Percentiles rank a stretch among this genome's conserved stretches.
Conservation (phyloP, 2,113 vertebrate species). For the Cryptotis parvus region DNA sequence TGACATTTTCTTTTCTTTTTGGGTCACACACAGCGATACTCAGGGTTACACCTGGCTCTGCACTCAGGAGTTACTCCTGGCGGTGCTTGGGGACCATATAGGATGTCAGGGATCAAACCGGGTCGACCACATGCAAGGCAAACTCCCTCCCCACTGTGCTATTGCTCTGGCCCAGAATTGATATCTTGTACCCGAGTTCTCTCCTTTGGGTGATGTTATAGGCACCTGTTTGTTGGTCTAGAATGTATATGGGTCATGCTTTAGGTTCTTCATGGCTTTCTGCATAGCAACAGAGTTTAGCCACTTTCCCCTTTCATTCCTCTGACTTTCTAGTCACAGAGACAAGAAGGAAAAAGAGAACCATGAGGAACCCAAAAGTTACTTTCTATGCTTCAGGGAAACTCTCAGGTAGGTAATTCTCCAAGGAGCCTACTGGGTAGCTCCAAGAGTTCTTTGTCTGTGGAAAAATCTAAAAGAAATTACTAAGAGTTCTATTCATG, state of each 20-base stretch:
- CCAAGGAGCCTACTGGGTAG: background rate
- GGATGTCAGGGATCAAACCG: too few relatives aligned
- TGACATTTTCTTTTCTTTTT: background rate
- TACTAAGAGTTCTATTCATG: background rate
- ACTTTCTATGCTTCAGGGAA: background rate
- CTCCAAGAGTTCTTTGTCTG: background rate
- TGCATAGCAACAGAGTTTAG: background rate
- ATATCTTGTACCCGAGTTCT: too few relatives aligned
- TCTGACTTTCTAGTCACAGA: background rate
- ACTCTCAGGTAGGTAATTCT: background rate
- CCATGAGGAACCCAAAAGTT: background rate
- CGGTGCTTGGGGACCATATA: too few relatives aligned
- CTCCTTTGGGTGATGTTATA: background rate
- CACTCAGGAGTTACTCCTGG: too few relatives aligned
- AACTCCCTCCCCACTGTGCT: too few relatives aligned
- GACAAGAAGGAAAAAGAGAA: background rate
- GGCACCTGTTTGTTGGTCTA: too few relatives aligned
- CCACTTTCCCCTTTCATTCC: background rate
- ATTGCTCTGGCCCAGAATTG: too few relatives aligned
- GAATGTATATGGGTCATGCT: background rate
- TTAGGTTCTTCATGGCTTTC: background rate
- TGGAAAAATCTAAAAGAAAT: background rate
- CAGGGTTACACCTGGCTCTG: too few relatives aligned
- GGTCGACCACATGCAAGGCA: too few relatives aligned
- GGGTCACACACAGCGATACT: too few relatives aligned